Evolutionary conservation across 2,797 vertebrate species (phyloP).

Genomic region (Prunella strophiata): DNA sequence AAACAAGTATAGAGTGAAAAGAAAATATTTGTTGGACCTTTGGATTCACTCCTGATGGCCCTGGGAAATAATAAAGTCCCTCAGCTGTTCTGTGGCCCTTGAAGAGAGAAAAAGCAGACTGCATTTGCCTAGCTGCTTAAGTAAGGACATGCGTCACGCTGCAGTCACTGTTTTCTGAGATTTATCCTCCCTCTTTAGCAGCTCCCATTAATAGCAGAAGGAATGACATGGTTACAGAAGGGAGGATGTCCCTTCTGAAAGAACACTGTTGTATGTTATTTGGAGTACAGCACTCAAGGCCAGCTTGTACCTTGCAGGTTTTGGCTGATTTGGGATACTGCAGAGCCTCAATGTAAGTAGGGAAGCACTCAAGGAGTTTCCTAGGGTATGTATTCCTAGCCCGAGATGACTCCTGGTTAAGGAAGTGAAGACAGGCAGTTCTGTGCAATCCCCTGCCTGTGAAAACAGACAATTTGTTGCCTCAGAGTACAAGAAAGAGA

Average conservation of each 20-base stretch:
- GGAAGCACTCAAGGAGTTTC: neutral
- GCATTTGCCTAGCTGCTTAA: neutral
- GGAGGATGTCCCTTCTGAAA: neutral
- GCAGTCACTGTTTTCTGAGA: constrained; percentile 13
- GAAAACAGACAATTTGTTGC: neutral
- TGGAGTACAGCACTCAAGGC: constrained; percentile 21
- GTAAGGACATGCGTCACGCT: neutral
- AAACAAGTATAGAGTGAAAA: neutral
- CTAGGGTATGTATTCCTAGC: neutral
- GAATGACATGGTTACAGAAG: neutral
- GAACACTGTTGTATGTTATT: neutral
- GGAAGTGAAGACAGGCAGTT: neutral
- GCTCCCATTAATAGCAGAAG: constrained; percentile 45
- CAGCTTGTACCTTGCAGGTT: constrained; percentile 5
- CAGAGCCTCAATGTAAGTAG: neutral
- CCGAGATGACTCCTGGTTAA: neutral
- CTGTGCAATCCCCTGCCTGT: neutral
- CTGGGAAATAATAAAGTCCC: neutral
- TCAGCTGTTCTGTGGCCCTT: neutral
- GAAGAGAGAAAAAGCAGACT: neutral
- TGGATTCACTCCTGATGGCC: neutral
- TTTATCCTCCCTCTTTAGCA: constrained; percentile 39
- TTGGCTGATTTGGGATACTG: neutral
- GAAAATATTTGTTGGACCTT: neutral
- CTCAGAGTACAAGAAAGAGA: neutral